These are phyloP conservation scores for Discoglossus pictus DNA, from an alignment of 2,797 vertebrate species.

Conservation along the genomic window DNA sequence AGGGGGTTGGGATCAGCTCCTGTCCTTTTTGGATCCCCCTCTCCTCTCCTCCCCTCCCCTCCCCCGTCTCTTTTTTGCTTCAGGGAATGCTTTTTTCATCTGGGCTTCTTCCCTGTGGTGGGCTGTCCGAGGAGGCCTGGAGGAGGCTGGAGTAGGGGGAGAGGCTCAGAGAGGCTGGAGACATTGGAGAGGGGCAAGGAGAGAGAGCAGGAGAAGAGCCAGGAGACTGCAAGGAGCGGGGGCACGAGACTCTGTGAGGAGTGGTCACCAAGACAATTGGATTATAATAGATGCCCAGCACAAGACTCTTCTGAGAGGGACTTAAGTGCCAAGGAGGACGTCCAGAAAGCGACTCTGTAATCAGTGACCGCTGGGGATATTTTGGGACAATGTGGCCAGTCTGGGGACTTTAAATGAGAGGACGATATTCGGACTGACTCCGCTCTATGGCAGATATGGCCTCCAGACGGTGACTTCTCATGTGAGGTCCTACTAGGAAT, in stretches of 20 bases:
- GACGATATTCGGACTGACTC: no score
- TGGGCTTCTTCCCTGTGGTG: constrained; percentile 13
- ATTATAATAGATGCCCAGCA: background rate
- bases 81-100: background rate
- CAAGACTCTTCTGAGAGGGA: background rate
- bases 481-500: no score
- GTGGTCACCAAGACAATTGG: background rate
- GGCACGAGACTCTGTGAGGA: background rate
- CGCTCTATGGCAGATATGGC: no score
- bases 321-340: no score
- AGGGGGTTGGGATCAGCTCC: constrained; percentile 7
- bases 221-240: background rate
- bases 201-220: background rate
- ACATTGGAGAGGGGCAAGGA: background rate
- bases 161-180: background rate
- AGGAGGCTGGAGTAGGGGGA: background rate
- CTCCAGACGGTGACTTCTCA: no score
- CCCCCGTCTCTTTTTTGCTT: constrained; percentile 16
- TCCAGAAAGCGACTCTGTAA: no score
- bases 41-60: background rate
- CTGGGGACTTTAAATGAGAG: no score
- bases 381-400: no score
- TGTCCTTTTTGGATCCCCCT: background rate
- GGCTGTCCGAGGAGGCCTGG: constrained; percentile 15
- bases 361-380: no score